Percentiles rank a stretch among this genome's conserved stretches.
Conservation (phyloP, 2,113 vertebrate species). For the Tachysurus fulvidraco region DNA sequence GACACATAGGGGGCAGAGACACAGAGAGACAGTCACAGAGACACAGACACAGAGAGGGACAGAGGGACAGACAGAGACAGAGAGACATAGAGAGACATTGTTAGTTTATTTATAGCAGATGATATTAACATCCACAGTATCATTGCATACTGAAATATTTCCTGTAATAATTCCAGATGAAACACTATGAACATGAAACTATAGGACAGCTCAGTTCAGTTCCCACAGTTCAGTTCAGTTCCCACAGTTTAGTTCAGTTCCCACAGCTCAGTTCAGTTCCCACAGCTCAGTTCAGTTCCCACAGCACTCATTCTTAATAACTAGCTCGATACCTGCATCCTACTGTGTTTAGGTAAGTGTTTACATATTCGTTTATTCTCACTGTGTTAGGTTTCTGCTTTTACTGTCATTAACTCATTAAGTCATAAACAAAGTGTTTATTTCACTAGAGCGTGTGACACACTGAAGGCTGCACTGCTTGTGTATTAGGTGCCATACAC, state of each 20-base stretch:
- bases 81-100: too few relatives aligned
- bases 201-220: not conserved
- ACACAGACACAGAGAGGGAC: too few relatives aligned
- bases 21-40: too few relatives aligned
- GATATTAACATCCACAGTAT: too few relatives aligned
- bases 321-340: not conserved
- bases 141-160: too few relatives aligned
- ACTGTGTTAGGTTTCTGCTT: not conserved
- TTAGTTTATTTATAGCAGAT: too few relatives aligned
- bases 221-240: not conserved
- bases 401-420: not conserved
- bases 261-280: too few relatives aligned
- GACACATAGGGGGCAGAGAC: too few relatives aligned
- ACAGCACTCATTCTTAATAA: not conserved
- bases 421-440: not conserved
- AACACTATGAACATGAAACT: not conserved
- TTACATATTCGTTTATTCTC: not conserved
- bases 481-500: not conserved
- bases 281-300: not conserved
- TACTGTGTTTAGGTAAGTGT: too few relatives aligned
- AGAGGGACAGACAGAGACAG: too few relatives aligned
- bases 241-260: too few relatives aligned
- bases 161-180: not conserved
- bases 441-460: not conserved
- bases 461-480: not conserved